A percentile compares a stretch with the other conserved stretches of the same genome.
These are phyloP conservation scores for Parnassius glacialis DNA, from an alignment of 2,888 invertebrate species.

Conservation along the genomic window DNA sequence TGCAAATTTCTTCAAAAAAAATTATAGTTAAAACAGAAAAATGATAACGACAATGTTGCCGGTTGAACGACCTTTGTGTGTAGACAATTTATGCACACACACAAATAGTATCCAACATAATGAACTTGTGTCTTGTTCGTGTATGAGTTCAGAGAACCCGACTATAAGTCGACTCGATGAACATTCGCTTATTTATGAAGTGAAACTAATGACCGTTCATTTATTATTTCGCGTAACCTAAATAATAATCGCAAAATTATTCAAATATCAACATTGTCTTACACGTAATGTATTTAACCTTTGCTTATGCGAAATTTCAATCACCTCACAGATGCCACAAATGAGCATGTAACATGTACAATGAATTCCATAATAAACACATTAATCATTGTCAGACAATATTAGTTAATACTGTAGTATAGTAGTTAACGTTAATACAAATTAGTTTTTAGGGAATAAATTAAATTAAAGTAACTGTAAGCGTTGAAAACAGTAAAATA, in stretches of 20 bases:
- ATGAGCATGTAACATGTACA: conserved; percentile 25
- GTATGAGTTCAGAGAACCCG: conserved; percentile 30
- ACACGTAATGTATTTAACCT: conserved; percentile 28
- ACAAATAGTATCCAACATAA: conserved; percentile 30
- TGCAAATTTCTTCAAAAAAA: conserved; percentile 13
- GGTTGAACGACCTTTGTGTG: conserved; percentile 32
- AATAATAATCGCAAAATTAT: conserved; percentile 29
- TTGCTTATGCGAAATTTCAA: conserved; percentile 10
- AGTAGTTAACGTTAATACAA: too few species aligned
- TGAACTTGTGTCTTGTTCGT: conserved; percentile 22
- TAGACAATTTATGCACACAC: conserved; percentile 33
- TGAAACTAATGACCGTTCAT: conserved; percentile 25
- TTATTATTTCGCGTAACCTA: conserved; percentile 24
- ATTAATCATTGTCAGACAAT: conserved; percentile 2
- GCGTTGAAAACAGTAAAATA: too few species aligned
- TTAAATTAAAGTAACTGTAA: too few species aligned
- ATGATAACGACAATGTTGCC: conserved; percentile 33
- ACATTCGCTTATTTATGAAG: conserved; percentile 29
- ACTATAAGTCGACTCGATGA: conserved; percentile 30
- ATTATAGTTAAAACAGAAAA: conserved; percentile 14
- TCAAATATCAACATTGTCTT: conserved; percentile 28
- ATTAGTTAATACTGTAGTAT: too few species aligned
- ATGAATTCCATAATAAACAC: conserved; percentile 10
- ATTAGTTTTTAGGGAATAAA: too few species aligned
- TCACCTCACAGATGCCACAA: not conserved